A percentile compares a stretch with the other conserved stretches of the same genome.
Conservation (phyloP, 2,113 vertebrate species). For the Macroglossus sobrinus region DNA sequence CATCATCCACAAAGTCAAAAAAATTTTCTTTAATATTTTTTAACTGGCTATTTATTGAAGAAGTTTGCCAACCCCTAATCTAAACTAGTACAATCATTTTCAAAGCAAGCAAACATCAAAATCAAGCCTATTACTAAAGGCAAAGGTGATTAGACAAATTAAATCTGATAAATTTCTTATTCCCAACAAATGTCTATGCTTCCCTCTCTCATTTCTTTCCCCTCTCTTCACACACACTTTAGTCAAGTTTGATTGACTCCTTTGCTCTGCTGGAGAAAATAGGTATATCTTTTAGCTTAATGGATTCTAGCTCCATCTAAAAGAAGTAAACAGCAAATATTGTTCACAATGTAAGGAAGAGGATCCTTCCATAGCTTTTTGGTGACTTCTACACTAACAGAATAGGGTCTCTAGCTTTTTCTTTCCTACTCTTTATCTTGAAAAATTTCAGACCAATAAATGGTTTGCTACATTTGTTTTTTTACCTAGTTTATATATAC, state of each 20-base stretch:
- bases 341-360: neutral
- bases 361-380: neutral
- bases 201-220: too few species aligned
- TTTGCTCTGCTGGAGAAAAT: neutral
- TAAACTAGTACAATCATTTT: neutral
- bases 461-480: slow-evolving; percentile 10
- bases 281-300: neutral
- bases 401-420: neutral
- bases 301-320: neutral
- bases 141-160: neutral
- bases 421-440: neutral
- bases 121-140: neutral
- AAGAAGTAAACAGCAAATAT: neutral
- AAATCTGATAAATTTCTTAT: neutral
- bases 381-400: neutral
- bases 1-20: neutral
- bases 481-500: neutral
- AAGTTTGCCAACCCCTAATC: neutral
- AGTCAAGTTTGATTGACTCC: neutral
- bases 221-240: too few species aligned
- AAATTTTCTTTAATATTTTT: neutral
- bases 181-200: neutral
- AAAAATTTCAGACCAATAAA: neutral
- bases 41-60: neutral
- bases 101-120: neutral